Evolutionary conservation across 2,797 vertebrate genomes (phyloP).

Genomic region (Gobionotothen gibberifrons): DNA sequence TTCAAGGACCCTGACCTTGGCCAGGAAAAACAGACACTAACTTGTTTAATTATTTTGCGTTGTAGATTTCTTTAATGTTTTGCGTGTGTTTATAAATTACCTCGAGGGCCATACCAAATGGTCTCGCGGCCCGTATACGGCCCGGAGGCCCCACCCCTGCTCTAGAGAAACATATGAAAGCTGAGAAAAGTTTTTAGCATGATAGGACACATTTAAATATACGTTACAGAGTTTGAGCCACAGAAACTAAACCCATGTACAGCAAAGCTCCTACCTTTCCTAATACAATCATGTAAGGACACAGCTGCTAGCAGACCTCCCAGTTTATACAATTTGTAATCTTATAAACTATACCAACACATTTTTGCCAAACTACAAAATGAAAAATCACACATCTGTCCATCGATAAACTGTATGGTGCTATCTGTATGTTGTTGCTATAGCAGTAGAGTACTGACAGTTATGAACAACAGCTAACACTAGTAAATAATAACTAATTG

Average conservation of each 20-base stretch:
- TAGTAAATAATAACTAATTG: not conserved
- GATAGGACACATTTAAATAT: not conserved
- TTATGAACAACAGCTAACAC: not conserved
- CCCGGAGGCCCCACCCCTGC: too few relatives aligned
- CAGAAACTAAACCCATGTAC: not conserved
- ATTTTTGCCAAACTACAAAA: constrained; percentile 10
- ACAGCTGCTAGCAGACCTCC: not conserved
- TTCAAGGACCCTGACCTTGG: too few relatives aligned
- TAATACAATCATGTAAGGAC: constrained; percentile 6
- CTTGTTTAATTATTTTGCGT: too few relatives aligned
- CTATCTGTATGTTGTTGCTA: not conserved
- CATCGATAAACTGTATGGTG: not conserved
- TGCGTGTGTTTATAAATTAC: too few relatives aligned
- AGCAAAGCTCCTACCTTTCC: not conserved
- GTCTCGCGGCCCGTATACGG: too few relatives aligned
- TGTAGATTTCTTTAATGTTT: too few relatives aligned
- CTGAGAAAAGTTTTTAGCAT: not conserved
- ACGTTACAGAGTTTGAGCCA: not conserved
- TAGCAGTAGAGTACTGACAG: not conserved
- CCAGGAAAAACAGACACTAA: too few relatives aligned
- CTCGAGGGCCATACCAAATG: too few relatives aligned
- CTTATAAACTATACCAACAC: constrained; percentile 1
- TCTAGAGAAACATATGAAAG: not conserved
- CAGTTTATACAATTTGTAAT: not conserved
- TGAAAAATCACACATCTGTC: not conserved